Base-by-base conservation (phyloP, 2,888 invertebrate species). In the Palloptera scutellata region DNA sequence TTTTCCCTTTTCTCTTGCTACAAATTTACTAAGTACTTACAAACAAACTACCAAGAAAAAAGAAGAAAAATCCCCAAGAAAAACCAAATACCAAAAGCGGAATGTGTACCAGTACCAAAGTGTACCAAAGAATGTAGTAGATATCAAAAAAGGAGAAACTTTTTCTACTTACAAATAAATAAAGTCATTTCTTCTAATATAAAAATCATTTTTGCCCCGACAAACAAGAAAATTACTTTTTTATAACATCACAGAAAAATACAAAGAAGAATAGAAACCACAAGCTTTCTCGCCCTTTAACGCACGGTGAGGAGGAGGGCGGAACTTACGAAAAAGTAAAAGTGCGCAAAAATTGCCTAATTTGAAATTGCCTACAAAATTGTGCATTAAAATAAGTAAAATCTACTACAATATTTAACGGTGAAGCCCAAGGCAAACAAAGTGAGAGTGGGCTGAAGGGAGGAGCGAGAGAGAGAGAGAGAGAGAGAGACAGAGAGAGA, bases 111-210 rank as follows among this genome's bases (percentile, higher is more conserved):
- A 54, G 45, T 45, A 40, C 12, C 40, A 30, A 58, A 20, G 58
- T 41, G 51, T 30, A 52, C 52, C 60, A 60, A 59, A 19, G 63
- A 67, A 42, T 55, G 57, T 41, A 61, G 60, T 40, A 17, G n/a
- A 2, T 12, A 64, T 61, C 63, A 40, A 54, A 70, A 53, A 48
- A 59, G 54, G 62, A 61, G 57, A 42, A 78, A 78, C 76, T 76
- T 73, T 79, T 72, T 70, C 73, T 72, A 73, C 77, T 76, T 73
- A 63, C 70, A 74, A 78, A 81, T 79, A 83, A 83, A 83, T 83
- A 82, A 80, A 83, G 83, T 77, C 83, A 83, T 83, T 83, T 81
- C 83, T 83, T 83, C 80, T 83, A 83, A 83, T 83, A 80, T 80
- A 83, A 83, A 83, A 81, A 80, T 80, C 61, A 51, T 66, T 75